Evolutionary conservation across 2,113 vertebrate species (phyloP).

Genomic region (Capreolus pygargus): DNA sequence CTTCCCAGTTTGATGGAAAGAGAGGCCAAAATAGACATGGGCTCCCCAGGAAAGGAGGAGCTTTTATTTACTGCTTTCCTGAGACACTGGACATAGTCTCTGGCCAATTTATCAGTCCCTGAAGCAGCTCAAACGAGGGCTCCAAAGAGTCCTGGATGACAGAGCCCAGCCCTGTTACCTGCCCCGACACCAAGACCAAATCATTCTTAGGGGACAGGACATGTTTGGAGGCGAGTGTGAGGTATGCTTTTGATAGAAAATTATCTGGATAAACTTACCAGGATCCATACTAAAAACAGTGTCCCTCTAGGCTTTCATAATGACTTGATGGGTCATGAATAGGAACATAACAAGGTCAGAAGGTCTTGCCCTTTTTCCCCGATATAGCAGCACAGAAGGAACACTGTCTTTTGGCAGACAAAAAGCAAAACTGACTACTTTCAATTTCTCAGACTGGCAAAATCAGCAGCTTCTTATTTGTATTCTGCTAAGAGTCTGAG

Average conservation of each 20-base stretch:
- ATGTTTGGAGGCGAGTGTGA: neutral
- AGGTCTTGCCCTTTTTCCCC: neutral
- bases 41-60: slow-evolving; percentile 30
- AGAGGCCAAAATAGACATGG: slow-evolving; percentile 41
- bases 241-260: neutral
- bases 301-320: neutral
- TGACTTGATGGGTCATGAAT: neutral
- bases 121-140: neutral
- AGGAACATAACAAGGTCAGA: neutral
- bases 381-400: neutral
- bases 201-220: neutral
- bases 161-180: neutral
- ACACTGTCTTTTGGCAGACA: neutral
- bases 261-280: neutral
- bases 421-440: slow-evolving; percentile 28
- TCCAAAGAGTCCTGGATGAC: neutral
- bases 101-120: neutral
- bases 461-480: neutral
- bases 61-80: slow-evolving; percentile 41
- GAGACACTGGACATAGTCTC: slow-evolving; percentile 35
- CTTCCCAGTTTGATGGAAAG: slow-evolving; percentile 44
- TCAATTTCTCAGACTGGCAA: neutral
- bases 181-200: neutral
- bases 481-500: slow-evolving; percentile 1
- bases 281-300: neutral